Evolutionary conservation across 2,888 invertebrate species (phyloP).

Genomic region (Zaprionus obscuricornis): DNA sequence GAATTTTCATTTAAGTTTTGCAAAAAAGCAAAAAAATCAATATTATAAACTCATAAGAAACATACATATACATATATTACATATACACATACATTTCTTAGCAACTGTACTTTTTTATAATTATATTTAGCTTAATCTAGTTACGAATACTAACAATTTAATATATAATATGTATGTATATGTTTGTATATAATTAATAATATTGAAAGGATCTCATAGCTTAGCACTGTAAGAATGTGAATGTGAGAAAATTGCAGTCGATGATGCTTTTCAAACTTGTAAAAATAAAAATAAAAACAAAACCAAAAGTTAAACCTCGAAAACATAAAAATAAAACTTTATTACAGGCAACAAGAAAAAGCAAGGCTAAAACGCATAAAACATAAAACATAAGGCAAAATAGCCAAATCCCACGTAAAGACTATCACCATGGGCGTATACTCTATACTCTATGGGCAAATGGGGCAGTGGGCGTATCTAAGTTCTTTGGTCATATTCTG

Average conservation of each 20-base stretch:
- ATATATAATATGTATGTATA: slow-evolving; percentile 27
- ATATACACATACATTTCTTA: slow-evolving; percentile 15
- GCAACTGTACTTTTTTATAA: slow-evolving; percentile 13
- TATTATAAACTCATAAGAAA: slow-evolving; percentile 12
- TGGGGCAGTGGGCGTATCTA: background rate
- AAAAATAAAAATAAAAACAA: too few species aligned
- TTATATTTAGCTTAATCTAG: slow-evolving; percentile 32
- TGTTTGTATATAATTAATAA: slow-evolving; percentile 8
- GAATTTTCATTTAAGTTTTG: background rate
- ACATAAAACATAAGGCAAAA: slow-evolving; percentile 26
- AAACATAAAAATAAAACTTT: slow-evolving; percentile 61
- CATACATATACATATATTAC: too few species aligned
- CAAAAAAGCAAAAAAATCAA: too few species aligned
- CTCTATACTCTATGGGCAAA: too few species aligned
- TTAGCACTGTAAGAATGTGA: slow-evolving; percentile 52
- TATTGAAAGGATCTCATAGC: slow-evolving; percentile 35
- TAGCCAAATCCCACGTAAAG: slow-evolving; percentile 11
- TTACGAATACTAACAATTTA: too few species aligned
- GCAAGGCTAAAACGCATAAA: slow-evolving; percentile 1
- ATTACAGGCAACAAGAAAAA: slow-evolving; percentile 51
- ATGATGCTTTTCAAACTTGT: slow-evolving; percentile 31
- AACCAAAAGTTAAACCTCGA: too few species aligned
- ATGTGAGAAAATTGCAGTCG: slow-evolving; percentile 29
- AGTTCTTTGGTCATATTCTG: slow-evolving; percentile 1
- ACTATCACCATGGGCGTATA: too few species aligned